Base-by-base conservation (phyloP, 2,888 invertebrate genomes). In the Hybos culiciformis region DNA sequence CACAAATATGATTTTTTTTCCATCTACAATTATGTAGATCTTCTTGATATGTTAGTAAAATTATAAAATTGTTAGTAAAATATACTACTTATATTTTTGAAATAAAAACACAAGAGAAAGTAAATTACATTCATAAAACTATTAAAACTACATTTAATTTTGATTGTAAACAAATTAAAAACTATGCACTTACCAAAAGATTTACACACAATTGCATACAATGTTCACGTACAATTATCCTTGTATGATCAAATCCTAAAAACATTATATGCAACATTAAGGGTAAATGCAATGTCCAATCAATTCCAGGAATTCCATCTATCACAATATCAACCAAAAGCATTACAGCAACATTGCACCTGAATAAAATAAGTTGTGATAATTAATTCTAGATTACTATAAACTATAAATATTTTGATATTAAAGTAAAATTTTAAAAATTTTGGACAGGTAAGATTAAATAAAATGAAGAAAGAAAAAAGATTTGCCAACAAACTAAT, bases 291-390 rank as follows among this genome's bases (percentile, higher is more conserved):
- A 92, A 81, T 1, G 91, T 85, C 96, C 96, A 97, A 67, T 96
- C 93, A 43, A 94, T 74, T 51, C 83, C 78, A 43, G 75, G 74
- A 42, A 88, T 79, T 3, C 93, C 92, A 60, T 94, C 94, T 36
- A 94, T 77, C 3, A 97, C 87, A 41, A 98, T 82, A 62, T 98
- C 97, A 39, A 91, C 87, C 21, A 98, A 72, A 51, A 98, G 73
- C 90, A 97, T 94, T 46, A 98, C 87, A 0, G 96, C 94, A 44
- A 98, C 85, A 64, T 96, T 96, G 65, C 94, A 96, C 54, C n/a
- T n/a, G n/a, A n/a, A n/a, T n/a, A n/a, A n/a, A n/a, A n/a, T n/a
- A n/a, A n/a, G n/a, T n/a, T n/a, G 93, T 92, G 66, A 37, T n/a
- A n/a, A n/a, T n/a, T n/a, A n/a, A n/a, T n/a, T n/a, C n/a, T n/a